Percentiles rank a stretch among this genome's conserved stretches.
Evolutionary conservation across 2,888 invertebrate genomes (phyloP).

Genomic region (Apotomis betuletana): DNA sequence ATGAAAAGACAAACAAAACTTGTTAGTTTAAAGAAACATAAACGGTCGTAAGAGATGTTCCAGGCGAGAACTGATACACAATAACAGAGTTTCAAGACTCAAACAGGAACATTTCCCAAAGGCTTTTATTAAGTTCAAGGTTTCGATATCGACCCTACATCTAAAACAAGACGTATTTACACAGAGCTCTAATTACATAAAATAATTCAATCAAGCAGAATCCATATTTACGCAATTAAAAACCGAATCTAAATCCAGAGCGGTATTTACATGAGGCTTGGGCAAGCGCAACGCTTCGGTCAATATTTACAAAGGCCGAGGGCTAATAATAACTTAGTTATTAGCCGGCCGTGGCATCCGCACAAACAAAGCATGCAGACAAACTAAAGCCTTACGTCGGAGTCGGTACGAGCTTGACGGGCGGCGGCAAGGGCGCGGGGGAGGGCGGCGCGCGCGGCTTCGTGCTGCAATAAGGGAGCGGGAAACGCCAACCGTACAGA

Average conservation of each 20-base stretch:
- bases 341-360: conserved; percentile 59
- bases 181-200: conserved; percentile 47
- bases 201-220: conserved; percentile 45
- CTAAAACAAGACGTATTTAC: conserved; percentile 48
- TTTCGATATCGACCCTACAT: conserved; percentile 43
- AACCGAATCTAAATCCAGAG: conserved; percentile 47
- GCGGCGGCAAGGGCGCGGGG: conserved; percentile 90
- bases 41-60: conserved; percentile 80
- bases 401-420: conserved; percentile 89
- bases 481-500: conserved; percentile 98
- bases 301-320: conserved; percentile 39
- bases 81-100: conserved; percentile 31
- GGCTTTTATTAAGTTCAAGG: conserved; percentile 28
- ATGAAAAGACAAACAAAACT: conserved; percentile 44
- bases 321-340: conserved; percentile 35
- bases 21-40: conserved; percentile 39
- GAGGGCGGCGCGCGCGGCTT: conserved; percentile 91
- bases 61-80: conserved; percentile 52
- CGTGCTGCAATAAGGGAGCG: conserved; percentile 98
- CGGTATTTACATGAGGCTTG: conserved; percentile 60
- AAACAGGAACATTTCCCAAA: conserved; percentile 22
- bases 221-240: conserved; percentile 37
- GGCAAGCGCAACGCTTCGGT: conserved; percentile 58
- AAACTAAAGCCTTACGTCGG: conserved; percentile 84
- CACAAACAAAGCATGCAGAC: conserved; percentile 81